phyloP scores from a whole-genome alignment of 2,888 invertebrate species.

The Ectemnius lituratus region DNA sequence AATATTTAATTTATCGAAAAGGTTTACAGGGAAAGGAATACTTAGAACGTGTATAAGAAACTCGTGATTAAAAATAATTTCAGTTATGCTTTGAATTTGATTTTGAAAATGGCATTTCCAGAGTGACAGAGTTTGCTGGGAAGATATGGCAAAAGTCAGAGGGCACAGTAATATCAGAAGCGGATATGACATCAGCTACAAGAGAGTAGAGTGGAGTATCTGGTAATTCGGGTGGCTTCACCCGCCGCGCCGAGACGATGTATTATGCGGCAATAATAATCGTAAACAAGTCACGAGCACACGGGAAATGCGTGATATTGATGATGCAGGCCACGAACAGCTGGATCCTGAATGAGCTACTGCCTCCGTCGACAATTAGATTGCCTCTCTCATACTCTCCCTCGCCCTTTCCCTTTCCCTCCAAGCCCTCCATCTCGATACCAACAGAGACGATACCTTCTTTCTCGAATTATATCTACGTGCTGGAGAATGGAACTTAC shows the following conservation, averaged over 20 bases:
- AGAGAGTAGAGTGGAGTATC: slow-evolving; percentile 13
- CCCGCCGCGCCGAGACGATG: slow-evolving; percentile 5
- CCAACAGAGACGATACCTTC: background rate
- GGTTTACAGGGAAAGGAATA: no score
- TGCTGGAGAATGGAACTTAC: no score
- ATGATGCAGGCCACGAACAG: slow-evolving; percentile 24
- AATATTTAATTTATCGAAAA: no score
- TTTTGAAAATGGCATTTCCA: no score
- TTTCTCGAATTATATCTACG: background rate
- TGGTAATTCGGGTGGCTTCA: background rate
- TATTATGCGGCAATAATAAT: slow-evolving; percentile 36
- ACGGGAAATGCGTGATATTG: slow-evolving; percentile 30
- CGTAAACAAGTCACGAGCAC: slow-evolving; percentile 42
- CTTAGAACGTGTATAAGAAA: no score
- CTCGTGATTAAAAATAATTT: no score
- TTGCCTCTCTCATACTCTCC: background rate
- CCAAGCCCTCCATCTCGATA: no score
- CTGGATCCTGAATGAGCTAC: slow-evolving; percentile 21
- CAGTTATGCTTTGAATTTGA: no score
- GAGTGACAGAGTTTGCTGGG: no score
- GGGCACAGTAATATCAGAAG: slow-evolving; percentile 9
- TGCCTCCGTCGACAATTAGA: slow-evolving; percentile 29
- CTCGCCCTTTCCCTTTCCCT: background rate
- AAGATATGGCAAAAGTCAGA: background rate
- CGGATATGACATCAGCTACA: slow-evolving; percentile 16